Evolutionary conservation across 2,888 invertebrate species (phyloP).

Genomic region (Cerceris ruficornis): DNA sequence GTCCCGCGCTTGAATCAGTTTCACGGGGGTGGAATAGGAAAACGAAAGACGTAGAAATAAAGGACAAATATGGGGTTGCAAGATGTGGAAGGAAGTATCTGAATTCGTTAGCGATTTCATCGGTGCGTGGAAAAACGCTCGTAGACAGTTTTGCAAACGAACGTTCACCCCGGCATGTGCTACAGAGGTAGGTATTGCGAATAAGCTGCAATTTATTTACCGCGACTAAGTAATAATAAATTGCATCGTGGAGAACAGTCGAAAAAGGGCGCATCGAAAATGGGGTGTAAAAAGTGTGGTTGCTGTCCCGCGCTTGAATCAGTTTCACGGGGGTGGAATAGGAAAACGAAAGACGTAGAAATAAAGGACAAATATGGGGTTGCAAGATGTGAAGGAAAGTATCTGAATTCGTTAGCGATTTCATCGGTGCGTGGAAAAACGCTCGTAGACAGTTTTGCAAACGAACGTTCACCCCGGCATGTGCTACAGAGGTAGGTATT

Average conservation of each 20-base stretch:
- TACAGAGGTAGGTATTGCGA: no score
- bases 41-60: not conserved
- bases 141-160: no score
- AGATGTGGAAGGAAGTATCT: slow-evolving; percentile 14
- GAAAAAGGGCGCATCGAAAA: not conserved
- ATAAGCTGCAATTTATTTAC: no score
- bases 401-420: slow-evolving; percentile 45
- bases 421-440: no score
- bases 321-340: not conserved
- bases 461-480: no score
- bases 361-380: no score
- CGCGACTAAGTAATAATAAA: no score
- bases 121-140: no score
- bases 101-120: slow-evolving; percentile 38
- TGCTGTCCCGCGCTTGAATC: not conserved
- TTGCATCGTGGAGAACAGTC: not conserved
- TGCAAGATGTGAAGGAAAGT: not conserved
- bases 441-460: no score
- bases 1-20: not conserved
- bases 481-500: no score
- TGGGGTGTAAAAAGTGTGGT: not conserved
- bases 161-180: no score
- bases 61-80: no score
- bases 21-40: not conserved
- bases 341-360: not conserved